A percentile compares a stretch with the other conserved stretches of the same genome.
Evolutionary conservation across 2,888 invertebrate genomes (phyloP).

Genomic region (Petrophora chlorosata): DNA sequence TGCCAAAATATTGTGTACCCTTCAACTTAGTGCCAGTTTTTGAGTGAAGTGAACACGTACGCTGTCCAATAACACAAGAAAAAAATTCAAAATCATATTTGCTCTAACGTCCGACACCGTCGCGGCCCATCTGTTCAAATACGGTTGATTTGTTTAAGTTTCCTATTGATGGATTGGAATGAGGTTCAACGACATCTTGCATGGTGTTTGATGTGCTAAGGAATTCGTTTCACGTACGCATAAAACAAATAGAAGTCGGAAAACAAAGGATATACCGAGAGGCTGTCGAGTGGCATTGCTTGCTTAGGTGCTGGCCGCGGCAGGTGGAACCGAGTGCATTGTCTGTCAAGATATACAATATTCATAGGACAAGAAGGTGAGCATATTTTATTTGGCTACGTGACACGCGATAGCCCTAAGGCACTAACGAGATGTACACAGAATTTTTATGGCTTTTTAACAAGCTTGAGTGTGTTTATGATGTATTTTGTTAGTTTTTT

Average conservation of each 20-base stretch:
- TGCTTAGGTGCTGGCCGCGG: conserved; percentile 73
- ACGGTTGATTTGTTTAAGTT: conserved; percentile 68
- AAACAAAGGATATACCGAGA: conserved; percentile 72
- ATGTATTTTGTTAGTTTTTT: not conserved
- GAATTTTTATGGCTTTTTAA: conserved; percentile 22
- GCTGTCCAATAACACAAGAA: conserved; percentile 38
- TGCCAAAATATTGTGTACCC: conserved; percentile 62
- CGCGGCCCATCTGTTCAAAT: conserved; percentile 69
- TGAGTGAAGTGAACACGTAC: conserved; percentile 60
- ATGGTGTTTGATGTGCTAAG: conserved; percentile 70
- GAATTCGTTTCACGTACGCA: conserved; percentile 75
- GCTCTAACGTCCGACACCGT: conserved; percentile 45
- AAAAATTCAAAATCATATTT: conserved; percentile 47
- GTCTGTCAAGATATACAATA: conserved; percentile 55
- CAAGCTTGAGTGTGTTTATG: not conserved
- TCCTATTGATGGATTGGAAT: conserved; percentile 73
- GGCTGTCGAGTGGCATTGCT: conserved; percentile 63
- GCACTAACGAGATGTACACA: conserved; percentile 7
- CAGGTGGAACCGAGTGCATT: conserved; percentile 64
- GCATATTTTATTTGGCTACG: conserved; percentile 45
- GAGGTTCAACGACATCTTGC: conserved; percentile 65
- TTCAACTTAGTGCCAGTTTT: conserved; percentile 61
- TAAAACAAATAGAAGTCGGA: conserved; percentile 73
- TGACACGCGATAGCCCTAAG: conserved; percentile 13
- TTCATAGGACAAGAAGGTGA: conserved; percentile 59